phyloP scores from a whole-genome alignment of 2,113 vertebrate species.

The Diphyllodes magnificus region DNA sequence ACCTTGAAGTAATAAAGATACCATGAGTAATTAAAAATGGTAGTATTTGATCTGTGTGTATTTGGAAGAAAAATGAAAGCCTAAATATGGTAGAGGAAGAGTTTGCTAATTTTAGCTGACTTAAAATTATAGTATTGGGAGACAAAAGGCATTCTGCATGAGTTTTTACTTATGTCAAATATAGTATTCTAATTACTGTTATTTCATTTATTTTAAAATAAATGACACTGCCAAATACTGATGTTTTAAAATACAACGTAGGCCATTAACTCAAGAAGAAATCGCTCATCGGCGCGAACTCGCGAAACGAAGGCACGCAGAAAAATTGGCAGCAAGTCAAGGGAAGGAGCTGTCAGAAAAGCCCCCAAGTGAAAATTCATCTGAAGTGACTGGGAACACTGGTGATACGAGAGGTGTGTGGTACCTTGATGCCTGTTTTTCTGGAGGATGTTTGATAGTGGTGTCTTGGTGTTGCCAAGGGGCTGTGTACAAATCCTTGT shows the following conservation, averaged over 20 bases:
- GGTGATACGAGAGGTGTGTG: conserved; percentile 58
- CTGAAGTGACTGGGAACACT: background rate
- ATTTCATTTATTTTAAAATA: background rate
- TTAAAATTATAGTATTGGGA: background rate
- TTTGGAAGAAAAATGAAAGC: background rate
- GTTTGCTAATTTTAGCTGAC: background rate
- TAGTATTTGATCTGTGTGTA: background rate
- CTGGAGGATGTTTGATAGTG: background rate
- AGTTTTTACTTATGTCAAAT: background rate
- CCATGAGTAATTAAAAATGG: background rate
- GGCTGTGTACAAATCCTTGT: background rate
- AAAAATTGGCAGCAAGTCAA: conserved; percentile 75
- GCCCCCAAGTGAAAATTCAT: background rate
- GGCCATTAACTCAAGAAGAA: conserved; percentile 89
- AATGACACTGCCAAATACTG: background rate
- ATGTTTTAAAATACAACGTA: conserved; percentile 23
- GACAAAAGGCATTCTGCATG: background rate
- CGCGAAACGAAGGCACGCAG: conserved; percentile 81
- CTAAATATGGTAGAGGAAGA: background rate
- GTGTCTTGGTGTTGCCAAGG: background rate
- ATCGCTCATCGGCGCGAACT: conserved; percentile 81
- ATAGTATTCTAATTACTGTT: background rate
- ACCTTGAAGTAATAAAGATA: background rate
- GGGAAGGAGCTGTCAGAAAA: conserved; percentile 36
- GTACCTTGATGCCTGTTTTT: background rate